Percentiles rank a stretch among this genome's conserved stretches.
Conservation (phyloP, 2,888 invertebrate genomes). For the Acrobasis consociella region DNA sequence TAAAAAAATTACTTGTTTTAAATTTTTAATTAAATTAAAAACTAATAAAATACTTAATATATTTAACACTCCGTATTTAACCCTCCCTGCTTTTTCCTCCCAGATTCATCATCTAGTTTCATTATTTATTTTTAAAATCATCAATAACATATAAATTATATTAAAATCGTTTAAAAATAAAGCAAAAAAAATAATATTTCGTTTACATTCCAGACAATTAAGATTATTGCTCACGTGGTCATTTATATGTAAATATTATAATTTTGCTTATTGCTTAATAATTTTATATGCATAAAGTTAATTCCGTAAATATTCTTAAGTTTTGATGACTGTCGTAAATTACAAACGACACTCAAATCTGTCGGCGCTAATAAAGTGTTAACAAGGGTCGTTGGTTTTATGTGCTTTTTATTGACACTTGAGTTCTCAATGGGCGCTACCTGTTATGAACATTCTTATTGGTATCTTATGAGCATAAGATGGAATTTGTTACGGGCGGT, state of each 20-base stretch:
- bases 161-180: neutral
- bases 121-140: neutral
- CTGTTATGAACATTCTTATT: conserved; percentile 62
- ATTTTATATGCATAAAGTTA: conserved; percentile 28
- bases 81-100: too few relatives aligned
- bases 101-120: too few relatives aligned
- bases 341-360: conserved; percentile 69
- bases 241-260: conserved; percentile 34
- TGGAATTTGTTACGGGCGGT: conserved; percentile 36
- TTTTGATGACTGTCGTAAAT: conserved; percentile 64
- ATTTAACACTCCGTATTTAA: too few relatives aligned
- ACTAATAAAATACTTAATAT: too few relatives aligned
- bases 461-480: conserved; percentile 56
- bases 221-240: conserved; percentile 5
- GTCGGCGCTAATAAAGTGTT: conserved; percentile 73
- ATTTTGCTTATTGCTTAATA: conserved; percentile 30
- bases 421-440: conserved; percentile 51
- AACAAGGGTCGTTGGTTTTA: conserved; percentile 77
- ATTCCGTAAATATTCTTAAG: conserved; percentile 49
- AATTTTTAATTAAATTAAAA: too few relatives aligned
- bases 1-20: too few relatives aligned
- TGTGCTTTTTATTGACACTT: conserved; percentile 76
- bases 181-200: neutral
- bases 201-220: conserved; percentile 5
- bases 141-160: neutral